Percentiles rank a stretch among this genome's conserved stretches.
Evolutionary conservation across 2,113 vertebrate genomes (phyloP).

Genomic region (Tachysurus fulvidraco): DNA sequence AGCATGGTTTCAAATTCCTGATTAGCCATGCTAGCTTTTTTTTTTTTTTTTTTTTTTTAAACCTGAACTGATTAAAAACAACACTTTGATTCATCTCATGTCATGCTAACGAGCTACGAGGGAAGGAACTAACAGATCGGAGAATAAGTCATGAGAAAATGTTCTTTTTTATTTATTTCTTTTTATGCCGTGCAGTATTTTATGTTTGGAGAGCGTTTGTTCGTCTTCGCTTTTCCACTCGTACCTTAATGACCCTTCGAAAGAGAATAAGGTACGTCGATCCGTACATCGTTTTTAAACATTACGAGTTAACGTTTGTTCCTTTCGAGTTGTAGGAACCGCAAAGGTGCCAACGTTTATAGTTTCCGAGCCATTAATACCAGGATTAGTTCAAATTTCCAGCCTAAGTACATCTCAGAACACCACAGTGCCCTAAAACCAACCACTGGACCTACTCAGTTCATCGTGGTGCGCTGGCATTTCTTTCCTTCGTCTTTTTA

Average conservation of each 20-base stretch:
- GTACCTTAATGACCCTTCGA: not conserved
- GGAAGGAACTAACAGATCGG: not conserved
- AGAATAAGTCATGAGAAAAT: slow-evolving; percentile 27
- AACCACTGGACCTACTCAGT: not conserved
- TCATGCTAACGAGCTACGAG: not conserved
- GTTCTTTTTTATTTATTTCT: slow-evolving; percentile 53
- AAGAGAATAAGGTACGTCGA: not conserved
- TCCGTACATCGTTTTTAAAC: not conserved
- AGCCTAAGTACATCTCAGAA: not conserved
- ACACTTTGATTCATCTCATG: not conserved
- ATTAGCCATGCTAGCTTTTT: slow-evolving; percentile 16
- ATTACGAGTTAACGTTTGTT: not conserved
- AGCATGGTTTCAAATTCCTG: not conserved
- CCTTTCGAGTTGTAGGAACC: not conserved
- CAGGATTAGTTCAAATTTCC: not conserved
- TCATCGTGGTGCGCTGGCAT: not conserved
- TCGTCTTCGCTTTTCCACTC: not conserved
- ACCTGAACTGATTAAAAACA: not conserved
- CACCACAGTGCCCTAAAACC: not conserved
- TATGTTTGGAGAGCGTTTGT: slow-evolving; percentile 64
- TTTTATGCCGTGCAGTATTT: slow-evolving; percentile 61
- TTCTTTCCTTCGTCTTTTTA: not conserved
- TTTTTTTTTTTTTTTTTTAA: not conserved
- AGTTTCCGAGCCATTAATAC: too few relatives aligned
- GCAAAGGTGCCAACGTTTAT: not conserved